Conservation (phyloP, 2,888 invertebrate genomes). For the Mythimna pallens region DNA sequence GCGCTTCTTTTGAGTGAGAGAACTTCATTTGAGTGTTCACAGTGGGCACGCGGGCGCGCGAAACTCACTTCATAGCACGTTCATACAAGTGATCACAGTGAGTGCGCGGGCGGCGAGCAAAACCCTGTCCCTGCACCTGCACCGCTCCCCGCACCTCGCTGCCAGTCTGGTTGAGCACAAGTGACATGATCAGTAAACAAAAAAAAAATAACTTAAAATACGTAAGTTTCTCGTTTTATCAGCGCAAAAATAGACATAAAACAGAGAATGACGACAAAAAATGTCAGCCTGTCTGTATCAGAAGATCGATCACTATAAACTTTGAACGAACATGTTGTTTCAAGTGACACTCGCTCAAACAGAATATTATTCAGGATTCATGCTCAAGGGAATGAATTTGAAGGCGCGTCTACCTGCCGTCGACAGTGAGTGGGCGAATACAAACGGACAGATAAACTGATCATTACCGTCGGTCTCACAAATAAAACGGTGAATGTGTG, state of each 20-base stretch:
- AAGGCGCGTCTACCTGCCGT: conserved; percentile 4
- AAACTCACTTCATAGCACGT: no score
- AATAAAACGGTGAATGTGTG: background rate
- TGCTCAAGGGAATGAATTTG: conserved; percentile 17
- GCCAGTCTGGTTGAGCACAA: no score
- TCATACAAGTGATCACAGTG: no score
- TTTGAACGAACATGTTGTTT: conserved; percentile 1
- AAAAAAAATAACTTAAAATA: background rate
- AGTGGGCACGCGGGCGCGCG: no score
- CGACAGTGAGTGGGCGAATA: conserved; percentile 13
- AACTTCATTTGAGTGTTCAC: no score
- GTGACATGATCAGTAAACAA: background rate
- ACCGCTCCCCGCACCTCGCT: no score
- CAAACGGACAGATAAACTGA: conserved; percentile 16
- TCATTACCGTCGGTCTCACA: conserved; percentile 12
- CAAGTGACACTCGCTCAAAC: conserved; percentile 8
- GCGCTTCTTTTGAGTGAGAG: no score
- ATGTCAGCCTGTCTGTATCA: background rate
- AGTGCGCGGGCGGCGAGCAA: no score
- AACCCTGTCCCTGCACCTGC: no score
- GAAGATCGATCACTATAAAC: background rate
- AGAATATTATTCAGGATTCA: conserved; percentile 5
- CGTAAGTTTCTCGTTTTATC: background rate
- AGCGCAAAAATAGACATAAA: background rate
- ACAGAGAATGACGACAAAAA: background rate